phyloP scores from a whole-genome alignment of 2,797 vertebrate species.

The Eidolon dupreanum region DNA sequence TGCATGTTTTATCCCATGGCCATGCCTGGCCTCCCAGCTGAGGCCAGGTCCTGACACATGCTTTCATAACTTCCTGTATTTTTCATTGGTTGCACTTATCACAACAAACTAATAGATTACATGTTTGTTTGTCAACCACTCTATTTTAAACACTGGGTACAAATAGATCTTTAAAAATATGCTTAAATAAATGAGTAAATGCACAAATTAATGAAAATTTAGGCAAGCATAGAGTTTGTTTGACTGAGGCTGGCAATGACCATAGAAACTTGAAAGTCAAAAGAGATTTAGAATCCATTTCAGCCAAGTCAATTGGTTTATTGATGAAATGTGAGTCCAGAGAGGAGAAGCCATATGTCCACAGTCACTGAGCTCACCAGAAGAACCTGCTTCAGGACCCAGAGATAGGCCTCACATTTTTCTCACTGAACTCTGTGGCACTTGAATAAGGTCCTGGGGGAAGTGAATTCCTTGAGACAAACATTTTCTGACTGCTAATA shows the following conservation, averaged over 20 bases:
- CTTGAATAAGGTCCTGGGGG: conserved; percentile 52
- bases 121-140: background rate
- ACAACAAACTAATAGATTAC: background rate
- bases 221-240: background rate
- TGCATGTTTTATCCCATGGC: background rate
- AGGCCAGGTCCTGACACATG: background rate
- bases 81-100: background rate
- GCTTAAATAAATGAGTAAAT: background rate
- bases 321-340: background rate
- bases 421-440: conserved; percentile 3
- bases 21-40: background rate
- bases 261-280: background rate
- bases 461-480: conserved; percentile 68
- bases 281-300: background rate
- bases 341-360: background rate
- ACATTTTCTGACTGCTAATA: conserved; percentile 68
- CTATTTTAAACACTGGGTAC: background rate
- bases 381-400: background rate
- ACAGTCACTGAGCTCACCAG: background rate
- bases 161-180: background rate
- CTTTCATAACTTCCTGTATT: background rate
- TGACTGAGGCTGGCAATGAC: background rate
- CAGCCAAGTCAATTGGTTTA: background rate
- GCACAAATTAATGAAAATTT: background rate
- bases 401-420: background rate